A percentile compares a stretch with the other conserved stretches of the same genome.
phyloP scores from a whole-genome alignment of 2,888 invertebrate species.

The Cephus pulcher region DNA sequence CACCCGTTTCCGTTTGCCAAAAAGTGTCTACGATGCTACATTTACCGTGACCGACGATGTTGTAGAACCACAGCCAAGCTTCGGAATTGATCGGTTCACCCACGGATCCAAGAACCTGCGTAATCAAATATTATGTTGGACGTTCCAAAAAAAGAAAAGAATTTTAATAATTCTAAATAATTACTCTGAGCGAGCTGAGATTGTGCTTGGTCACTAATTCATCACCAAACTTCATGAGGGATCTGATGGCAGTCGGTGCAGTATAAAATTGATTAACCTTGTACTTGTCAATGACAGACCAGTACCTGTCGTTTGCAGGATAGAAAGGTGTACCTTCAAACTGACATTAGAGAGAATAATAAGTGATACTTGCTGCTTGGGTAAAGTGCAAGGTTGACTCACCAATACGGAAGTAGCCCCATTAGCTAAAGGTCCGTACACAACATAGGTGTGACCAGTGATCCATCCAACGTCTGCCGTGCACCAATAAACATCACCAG shows the following conservation, averaged over 20 bases:
- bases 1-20: conserved; percentile 99
- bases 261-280: conserved; percentile 97
- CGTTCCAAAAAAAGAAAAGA: conserved; percentile 1
- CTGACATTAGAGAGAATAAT: conserved; percentile 67
- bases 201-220: conserved; percentile 77
- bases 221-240: conserved; percentile 95
- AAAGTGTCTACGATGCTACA: conserved; percentile 98
- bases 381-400: conserved; percentile 56
- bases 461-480: conserved; percentile 98
- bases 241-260: conserved; percentile 96
- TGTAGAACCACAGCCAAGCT: conserved; percentile 97
- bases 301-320: conserved; percentile 93
- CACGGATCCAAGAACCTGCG: conserved; percentile 93
- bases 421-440: conserved; percentile 95
- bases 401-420: conserved; percentile 95
- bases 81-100: conserved; percentile 99
- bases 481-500: conserved; percentile 89
- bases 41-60: conserved; percentile 81
- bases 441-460: conserved; percentile 92
- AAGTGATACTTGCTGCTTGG: background rate
- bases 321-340: conserved; percentile 98
- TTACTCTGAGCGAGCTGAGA: conserved; percentile 66
- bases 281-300: conserved; percentile 94
- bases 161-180: background rate
- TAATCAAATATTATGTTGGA: conserved; percentile 55